Conservation (phyloP, 2,888 invertebrate genomes). For the Tribolium freemani region DNA sequence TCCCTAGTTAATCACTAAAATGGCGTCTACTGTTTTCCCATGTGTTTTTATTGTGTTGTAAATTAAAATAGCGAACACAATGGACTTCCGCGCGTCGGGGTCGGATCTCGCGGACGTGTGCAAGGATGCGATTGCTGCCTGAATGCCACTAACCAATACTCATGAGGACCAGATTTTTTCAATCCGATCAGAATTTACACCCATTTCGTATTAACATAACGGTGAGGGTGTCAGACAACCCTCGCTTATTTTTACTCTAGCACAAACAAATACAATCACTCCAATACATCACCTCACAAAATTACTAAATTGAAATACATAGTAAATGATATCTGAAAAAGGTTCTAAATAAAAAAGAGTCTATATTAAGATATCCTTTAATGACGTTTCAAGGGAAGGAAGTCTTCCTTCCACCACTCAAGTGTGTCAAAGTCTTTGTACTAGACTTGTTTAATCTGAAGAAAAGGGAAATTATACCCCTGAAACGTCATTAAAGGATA, state of each 20-base stretch:
- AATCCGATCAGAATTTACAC: background rate
- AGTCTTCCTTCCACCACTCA: too few species aligned
- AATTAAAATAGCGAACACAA: slow-evolving; percentile 69
- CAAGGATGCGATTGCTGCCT: slow-evolving; percentile 62
- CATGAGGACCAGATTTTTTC: slow-evolving; percentile 50
- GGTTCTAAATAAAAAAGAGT: too few species aligned
- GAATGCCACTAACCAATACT: slow-evolving; percentile 62
- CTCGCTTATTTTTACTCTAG: background rate
- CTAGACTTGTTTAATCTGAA: too few species aligned
- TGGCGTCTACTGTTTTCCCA: slow-evolving; percentile 71
- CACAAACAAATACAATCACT: background rate
- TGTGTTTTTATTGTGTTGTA: slow-evolving; percentile 70
- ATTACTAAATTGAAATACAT: background rate
- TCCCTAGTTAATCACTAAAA: slow-evolving; percentile 70
- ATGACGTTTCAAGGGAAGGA: too few species aligned
- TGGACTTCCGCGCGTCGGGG: slow-evolving; percentile 62
- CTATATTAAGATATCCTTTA: too few species aligned
- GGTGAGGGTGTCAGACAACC: background rate
- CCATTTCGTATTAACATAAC: background rate
- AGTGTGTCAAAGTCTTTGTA: too few species aligned
- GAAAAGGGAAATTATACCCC: too few species aligned
- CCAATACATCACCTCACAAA: background rate
- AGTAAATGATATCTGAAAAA: too few species aligned
- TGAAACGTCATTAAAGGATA: too few species aligned
- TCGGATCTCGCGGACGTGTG: slow-evolving; percentile 63